These are phyloP conservation scores for Acanthiza pusilla DNA, from an alignment of 2,797 vertebrate genomes.

Conservation along the genomic window DNA sequence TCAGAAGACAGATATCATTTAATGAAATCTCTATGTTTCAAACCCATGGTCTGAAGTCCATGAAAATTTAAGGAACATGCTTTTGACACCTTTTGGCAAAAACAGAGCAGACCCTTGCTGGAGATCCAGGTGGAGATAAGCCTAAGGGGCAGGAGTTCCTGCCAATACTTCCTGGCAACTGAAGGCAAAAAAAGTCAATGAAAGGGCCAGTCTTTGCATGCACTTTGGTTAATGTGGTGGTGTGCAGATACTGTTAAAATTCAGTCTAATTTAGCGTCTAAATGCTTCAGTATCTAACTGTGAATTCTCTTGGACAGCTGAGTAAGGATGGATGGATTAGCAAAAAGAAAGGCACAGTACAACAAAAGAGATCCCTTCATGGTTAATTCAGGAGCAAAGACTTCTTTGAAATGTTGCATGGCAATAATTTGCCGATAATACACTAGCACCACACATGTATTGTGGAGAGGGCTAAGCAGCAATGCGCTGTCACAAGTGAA, in stretches of 20 bases:
- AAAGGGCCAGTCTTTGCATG: background rate
- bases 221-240: background rate
- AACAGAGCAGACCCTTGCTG: background rate
- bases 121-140: background rate
- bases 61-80: background rate
- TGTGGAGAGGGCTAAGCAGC: background rate
- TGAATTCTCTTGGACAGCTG: background rate
- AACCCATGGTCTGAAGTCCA: background rate
- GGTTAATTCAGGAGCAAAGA: background rate
- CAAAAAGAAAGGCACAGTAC: background rate
- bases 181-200: background rate
- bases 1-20: background rate
- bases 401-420: background rate
- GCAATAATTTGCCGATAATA: background rate
- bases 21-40: background rate
- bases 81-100: background rate
- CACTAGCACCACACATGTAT: background rate
- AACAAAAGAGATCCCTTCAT: background rate
- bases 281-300: background rate
- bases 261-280: background rate
- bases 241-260: background rate
- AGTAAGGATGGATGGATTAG: background rate
- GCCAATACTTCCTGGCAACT: background rate
- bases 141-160: background rate
- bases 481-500: background rate